These are phyloP conservation scores for Trachelus tabidus DNA, from an alignment of 2,888 invertebrate species.

Conservation along the genomic window DNA sequence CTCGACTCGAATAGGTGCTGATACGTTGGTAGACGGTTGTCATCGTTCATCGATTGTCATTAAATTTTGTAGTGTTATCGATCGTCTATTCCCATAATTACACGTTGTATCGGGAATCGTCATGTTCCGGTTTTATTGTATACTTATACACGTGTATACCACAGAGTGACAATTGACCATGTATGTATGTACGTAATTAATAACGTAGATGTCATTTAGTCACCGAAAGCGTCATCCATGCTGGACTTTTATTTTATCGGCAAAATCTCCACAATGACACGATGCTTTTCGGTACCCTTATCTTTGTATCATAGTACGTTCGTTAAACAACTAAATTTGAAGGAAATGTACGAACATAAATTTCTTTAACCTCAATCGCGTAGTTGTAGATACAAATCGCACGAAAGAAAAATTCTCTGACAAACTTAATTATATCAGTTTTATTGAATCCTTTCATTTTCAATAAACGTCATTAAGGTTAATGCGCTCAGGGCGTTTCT, in stretches of 20 bases:
- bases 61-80: conserved; percentile 20
- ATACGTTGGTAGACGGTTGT: conserved; percentile 36
- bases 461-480: background rate
- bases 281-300: background rate
- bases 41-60: conserved; percentile 27
- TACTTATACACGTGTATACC: background rate
- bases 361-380: background rate
- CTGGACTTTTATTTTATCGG: background rate
- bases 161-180: background rate
- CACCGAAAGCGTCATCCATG: background rate
- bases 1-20: background rate
- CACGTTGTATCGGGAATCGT: conserved; percentile 30
- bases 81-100: conserved; percentile 43
- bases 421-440: background rate
- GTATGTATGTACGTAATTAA: background rate
- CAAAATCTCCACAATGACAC: background rate
- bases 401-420: background rate
- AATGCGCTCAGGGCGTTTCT: background rate
- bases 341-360: background rate
- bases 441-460: background rate
- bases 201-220: background rate
- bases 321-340: background rate
- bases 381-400: background rate
- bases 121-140: background rate
- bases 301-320: background rate